These are phyloP conservation scores for Sarcophaga peregrina DNA, from an alignment of 1,140 invertebrate species.

Conservation along the genomic window DNA sequence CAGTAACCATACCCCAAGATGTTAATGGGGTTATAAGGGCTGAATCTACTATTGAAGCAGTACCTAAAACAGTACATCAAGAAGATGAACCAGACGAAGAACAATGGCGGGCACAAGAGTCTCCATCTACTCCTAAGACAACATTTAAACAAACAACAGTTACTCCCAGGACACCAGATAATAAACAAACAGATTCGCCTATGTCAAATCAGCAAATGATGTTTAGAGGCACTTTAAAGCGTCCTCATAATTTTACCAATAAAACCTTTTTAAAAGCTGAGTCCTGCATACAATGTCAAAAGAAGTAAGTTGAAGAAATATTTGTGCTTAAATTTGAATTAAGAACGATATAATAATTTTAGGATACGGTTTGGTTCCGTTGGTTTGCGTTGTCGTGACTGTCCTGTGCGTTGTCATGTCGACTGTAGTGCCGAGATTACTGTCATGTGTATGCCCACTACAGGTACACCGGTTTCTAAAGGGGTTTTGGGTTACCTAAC, in stretches of 20 bases:
- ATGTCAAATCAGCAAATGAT: constrained; percentile 51
- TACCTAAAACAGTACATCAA: constrained; percentile 62
- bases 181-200: constrained; percentile 36
- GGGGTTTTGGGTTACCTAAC: constrained; percentile 76
- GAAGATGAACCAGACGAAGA: background rate
- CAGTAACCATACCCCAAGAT: constrained; percentile 74
- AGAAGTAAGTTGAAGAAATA: constrained; percentile 69
- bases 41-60: constrained; percentile 75
- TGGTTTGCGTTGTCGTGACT: constrained; percentile 81
- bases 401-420: constrained; percentile 75
- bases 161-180: constrained; percentile 52
- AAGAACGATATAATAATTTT: constrained; percentile 28
- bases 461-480: constrained; percentile 60
- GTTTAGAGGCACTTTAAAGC: constrained; percentile 51
- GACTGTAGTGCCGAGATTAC: constrained; percentile 82
- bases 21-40: constrained; percentile 73
- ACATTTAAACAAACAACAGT: constrained; percentile 52
- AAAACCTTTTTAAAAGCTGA: constrained; percentile 89
- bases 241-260: constrained; percentile 78
- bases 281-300: constrained; percentile 85
- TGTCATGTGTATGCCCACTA: constrained; percentile 78
- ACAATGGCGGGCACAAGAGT: constrained; percentile 39
- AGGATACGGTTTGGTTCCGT: constrained; percentile 81
- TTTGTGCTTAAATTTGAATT: background rate
- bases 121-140: constrained; percentile 54